Percentiles rank a stretch among this genome's conserved stretches.
These are phyloP conservation scores for Cygnus atratus DNA, from an alignment of 2,113 vertebrate species.

Conservation along the genomic window DNA sequence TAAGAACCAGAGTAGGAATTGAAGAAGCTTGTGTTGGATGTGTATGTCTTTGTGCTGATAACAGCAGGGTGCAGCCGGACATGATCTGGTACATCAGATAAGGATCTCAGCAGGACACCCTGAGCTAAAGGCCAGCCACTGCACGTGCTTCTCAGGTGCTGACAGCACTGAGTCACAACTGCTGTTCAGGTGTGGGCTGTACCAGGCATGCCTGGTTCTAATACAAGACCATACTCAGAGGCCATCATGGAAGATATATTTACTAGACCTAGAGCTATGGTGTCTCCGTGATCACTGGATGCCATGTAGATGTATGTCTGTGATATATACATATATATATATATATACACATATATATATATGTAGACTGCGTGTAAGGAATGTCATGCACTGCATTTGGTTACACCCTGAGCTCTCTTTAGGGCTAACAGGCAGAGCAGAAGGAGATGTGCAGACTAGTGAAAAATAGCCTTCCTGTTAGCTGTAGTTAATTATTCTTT, in stretches of 20 bases:
- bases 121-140: neutral
- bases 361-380: neutral
- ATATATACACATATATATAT: neutral
- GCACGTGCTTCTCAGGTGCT: rapidly evolving
- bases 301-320: rapidly evolving
- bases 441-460: neutral
- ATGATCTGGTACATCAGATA: neutral
- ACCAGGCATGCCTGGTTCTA: neutral
- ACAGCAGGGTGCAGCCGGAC: neutral
- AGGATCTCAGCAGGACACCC: neutral
- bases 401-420: neutral
- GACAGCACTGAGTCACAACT: neutral
- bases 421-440: neutral
- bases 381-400: neutral
- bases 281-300: neutral
- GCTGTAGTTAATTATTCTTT: neutral
- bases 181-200: neutral
- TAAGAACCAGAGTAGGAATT: neutral
- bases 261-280: neutral
- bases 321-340: neutral
- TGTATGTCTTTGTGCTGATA: neutral
- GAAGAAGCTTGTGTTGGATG: neutral
- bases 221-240: neutral
- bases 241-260: neutral
- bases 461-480: neutral